phyloP scores from a whole-genome alignment of 2,888 invertebrate genomes.

The Drepana falcataria region DNA sequence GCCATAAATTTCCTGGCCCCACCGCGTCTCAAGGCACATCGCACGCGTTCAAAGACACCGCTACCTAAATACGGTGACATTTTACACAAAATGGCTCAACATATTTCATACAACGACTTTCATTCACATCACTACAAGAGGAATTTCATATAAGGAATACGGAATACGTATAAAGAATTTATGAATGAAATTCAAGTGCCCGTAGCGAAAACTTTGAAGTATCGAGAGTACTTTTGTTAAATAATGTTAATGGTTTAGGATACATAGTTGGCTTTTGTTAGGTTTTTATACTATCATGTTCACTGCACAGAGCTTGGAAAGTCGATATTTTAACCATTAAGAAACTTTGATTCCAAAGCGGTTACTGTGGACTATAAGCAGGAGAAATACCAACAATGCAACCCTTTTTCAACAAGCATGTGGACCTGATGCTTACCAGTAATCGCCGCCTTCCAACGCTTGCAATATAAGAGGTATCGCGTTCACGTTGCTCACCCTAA shows the following conservation, averaged over 20 bases:
- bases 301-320: neutral
- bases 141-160: neutral
- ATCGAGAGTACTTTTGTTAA: neutral
- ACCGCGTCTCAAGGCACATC: conserved; percentile 19
- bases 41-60: conserved; percentile 58
- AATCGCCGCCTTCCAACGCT: too few species aligned
- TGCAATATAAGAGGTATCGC: too few species aligned
- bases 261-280: conserved; percentile 8
- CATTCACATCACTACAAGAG: conserved; percentile 16
- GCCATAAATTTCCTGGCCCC: conserved; percentile 20
- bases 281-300: neutral
- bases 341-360: neutral
- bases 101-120: conserved; percentile 23
- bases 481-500: too few species aligned
- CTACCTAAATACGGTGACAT: conserved; percentile 53
- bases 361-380: too few species aligned
- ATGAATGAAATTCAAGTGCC: conserved; percentile 3
- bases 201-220: neutral
- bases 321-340: neutral
- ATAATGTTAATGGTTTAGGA: conserved; percentile 5
- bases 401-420: too few species aligned
- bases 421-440: too few species aligned
- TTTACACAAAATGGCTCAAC: conserved; percentile 40
- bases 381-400: too few species aligned
- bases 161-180: neutral